A percentile compares a stretch with the other conserved stretches of the same genome.
Conservation (phyloP, 2,113 vertebrate species). For the Brachypodius melanocephalos region DNA sequence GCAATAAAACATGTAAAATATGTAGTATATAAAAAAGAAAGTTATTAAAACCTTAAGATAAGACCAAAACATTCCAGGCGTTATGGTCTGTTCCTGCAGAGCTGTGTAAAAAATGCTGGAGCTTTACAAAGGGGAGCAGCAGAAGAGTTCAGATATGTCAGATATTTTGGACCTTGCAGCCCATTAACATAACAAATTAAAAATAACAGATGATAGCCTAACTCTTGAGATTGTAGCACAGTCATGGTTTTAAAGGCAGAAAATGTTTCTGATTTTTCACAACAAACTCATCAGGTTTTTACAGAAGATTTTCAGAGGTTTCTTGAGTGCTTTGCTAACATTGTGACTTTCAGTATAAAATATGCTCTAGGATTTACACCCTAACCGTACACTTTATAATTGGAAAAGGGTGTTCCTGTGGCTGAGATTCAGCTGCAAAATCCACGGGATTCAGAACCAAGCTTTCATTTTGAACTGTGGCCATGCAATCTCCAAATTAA, state of each 20-base stretch:
- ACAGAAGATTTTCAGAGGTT: constrained; percentile 14
- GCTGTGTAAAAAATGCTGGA: constrained; percentile 44
- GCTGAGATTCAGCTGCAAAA: constrained; percentile 66
- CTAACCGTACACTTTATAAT: constrained; percentile 16
- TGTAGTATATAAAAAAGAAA: constrained; percentile 40
- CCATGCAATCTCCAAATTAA: constrained; percentile 70
- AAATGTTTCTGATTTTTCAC: not conserved
- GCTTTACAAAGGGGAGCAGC: constrained; percentile 18
- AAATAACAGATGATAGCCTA: not conserved
- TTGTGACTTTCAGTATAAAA: constrained; percentile 43
- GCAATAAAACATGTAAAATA: constrained; percentile 59
- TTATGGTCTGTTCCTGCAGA: constrained; percentile 24
- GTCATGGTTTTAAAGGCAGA: not conserved
- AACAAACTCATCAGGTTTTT: not conserved
- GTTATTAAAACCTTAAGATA: constrained; percentile 63
- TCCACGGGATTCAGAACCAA: constrained; percentile 58
- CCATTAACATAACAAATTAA: constrained; percentile 34
- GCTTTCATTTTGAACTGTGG: constrained; percentile 58
- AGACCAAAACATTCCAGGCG: constrained; percentile 57
- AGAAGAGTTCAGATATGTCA: constrained; percentile 31
- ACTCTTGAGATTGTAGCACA: not conserved
- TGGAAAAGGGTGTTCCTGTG: constrained; percentile 66
- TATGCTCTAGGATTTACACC: constrained; percentile 52
- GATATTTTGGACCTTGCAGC: constrained; percentile 30
- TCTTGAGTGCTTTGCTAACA: constrained; percentile 16